These are phyloP conservation scores for Helicoverpa assulta DNA, from an alignment of 2,888 invertebrate species.

Conservation along the genomic window DNA sequence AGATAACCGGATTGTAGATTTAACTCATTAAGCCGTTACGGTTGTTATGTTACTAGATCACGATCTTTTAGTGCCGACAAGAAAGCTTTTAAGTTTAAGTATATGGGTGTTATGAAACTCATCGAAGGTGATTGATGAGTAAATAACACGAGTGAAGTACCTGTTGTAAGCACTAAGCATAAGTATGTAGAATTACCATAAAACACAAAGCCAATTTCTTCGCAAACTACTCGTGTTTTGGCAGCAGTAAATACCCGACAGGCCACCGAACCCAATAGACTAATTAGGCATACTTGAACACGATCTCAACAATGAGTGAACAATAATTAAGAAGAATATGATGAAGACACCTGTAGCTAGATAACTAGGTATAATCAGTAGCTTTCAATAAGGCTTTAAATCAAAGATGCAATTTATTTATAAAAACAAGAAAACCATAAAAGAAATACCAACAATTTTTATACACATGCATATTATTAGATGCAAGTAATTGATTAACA, in stretches of 20 bases:
- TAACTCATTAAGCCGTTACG: constrained; percentile 9
- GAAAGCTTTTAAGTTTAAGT: constrained; percentile 1
- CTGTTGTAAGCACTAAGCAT: neutral
- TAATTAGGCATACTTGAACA: neutral
- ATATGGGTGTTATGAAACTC: neutral
- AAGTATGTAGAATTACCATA: no score
- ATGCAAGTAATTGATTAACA: constrained; percentile 54
- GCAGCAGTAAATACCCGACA: neutral
- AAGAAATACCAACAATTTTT: constrained; percentile 10
- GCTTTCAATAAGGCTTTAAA: neutral
- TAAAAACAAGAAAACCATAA: neutral
- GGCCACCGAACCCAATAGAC: neutral
- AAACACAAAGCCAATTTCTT: no score
- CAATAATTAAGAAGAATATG: neutral
- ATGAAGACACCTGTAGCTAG: neutral
- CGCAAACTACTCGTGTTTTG: no score
- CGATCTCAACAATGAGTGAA: neutral
- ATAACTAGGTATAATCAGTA: neutral
- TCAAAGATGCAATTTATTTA: neutral
- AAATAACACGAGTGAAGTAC: neutral
- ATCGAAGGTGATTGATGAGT: neutral
- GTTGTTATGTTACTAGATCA: neutral
- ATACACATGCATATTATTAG: constrained; percentile 48
- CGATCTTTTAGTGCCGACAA: neutral
- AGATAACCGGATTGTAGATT: constrained; percentile 3